Evolutionary conservation across 1,140 invertebrate species (phyloP), one percentile per base, ranked within the genome.

Genomic region (Hesperophylax magnus): DNA sequence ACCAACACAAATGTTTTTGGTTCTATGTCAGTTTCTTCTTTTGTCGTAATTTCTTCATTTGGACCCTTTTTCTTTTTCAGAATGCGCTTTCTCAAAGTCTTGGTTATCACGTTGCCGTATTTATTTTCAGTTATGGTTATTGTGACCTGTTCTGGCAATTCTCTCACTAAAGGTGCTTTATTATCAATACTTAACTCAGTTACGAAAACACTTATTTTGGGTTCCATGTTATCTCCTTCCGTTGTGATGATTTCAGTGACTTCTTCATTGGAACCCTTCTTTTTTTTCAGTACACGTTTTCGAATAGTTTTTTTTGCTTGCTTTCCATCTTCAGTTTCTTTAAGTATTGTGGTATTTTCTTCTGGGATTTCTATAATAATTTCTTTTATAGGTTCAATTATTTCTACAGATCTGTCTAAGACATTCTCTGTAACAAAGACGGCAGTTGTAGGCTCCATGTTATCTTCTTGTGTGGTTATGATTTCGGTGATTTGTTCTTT

Each of bases 21-120:
- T 84, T 85, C 75, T 85, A 88, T 85, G 77, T 84, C 86, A 78
- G 87, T 85, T 79, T 89, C 87, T 85, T 87, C 86, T 78, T 86
- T 84, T 34, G 88, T 87, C 24, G 86, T 85, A 81, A 88, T 85
- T 84, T 87, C 86, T 82, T 87, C 74, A 81, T 86, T 86, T n/a
- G 81, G 78, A 56, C 85, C 86, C 24, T 82, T 84, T 77, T 82
- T 83, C 80, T 87, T 87, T 82, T 87, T 86, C n/a, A 86, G 86
- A 5, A 83, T 65, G 1, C 81, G 76, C 61, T 85, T 85, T 56
- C 81, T 84, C 7, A 78, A 78, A 67, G 80, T 83, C 53, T 80
- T 71, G 17, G 82, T 79, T 77, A 84, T 81, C 15, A 83, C 74
- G 54, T 79, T 81, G 4, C 87, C 86, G 78, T 84, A 82, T 47